Evolutionary conservation across 2,888 invertebrate genomes (phyloP).

Genomic region (Coelinius sp.): DNA sequence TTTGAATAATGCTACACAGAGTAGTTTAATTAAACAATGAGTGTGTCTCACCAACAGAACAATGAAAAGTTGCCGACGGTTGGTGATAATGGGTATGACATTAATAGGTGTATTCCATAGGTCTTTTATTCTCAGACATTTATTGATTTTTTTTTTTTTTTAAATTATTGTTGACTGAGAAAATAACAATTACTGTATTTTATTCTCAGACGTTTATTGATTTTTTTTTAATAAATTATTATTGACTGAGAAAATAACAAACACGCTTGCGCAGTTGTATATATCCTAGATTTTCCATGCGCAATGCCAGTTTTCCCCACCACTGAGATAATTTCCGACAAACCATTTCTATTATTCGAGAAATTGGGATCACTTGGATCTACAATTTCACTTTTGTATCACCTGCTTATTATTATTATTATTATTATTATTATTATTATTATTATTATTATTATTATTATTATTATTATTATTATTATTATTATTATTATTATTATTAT

Average conservation of each 20-base stretch:
- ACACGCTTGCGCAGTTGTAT: not conserved
- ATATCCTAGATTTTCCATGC: constrained; percentile 11
- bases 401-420: not conserved
- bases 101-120: constrained; percentile 7
- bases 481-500: no score
- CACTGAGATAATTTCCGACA: constrained; percentile 4
- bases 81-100: constrained; percentile 21
- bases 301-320: constrained; percentile 17
- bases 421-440: no score
- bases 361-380: not conserved
- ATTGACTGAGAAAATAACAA: not conserved
- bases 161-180: not conserved
- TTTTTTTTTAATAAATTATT: not conserved
- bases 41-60: constrained; percentile 52
- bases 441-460: no score
- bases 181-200: no score
- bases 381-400: not conserved
- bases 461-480: no score
- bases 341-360: constrained; percentile 25
- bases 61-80: constrained; percentile 65
- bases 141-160: not conserved
- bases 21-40: constrained; percentile 52
- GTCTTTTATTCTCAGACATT: not conserved
- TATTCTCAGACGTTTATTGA: no score
- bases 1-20: constrained; percentile 24